Evolutionary conservation across 2,797 vertebrate genomes (phyloP), one percentile per base, ranked within the genome.

Genomic region (Bothrops alternatus): DNA sequence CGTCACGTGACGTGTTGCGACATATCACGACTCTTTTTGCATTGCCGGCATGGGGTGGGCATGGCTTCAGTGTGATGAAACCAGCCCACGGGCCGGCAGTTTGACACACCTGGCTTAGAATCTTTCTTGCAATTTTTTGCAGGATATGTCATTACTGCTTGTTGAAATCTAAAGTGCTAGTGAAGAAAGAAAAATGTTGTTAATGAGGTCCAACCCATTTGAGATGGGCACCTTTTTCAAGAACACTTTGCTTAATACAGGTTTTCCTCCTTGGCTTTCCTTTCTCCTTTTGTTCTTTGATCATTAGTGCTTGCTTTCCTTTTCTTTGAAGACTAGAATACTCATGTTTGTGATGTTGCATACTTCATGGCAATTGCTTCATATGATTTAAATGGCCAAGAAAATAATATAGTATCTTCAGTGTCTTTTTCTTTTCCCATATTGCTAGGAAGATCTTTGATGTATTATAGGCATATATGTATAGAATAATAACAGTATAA

Each of bases 331-430:
- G 14, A 37, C 23, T 25, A 60, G 13, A 87, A 73, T 91, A 42
- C 23, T 87, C 32, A 63, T 91, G 20, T 57, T 10, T 78, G 4
- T 42, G 53, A 5, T 69, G 47, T 20, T 78, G 20, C 4, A 4
- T 78, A 55, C 93, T 57, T 18, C 63, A 6, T 94, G 61, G 20
- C 55, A 20, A 92, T 63, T 8, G 28, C 60, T 88, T 91, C 86
- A n/a, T 63, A 6, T 86, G 32, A 1, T 90, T 42, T 87, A 5
- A 61, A 47, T 56, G 28, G 28, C 42, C 42, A 63, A 65, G 4
- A 88, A 91, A 82, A 6, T 3, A 0, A 47, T 88, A 91, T 6
- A 94, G 55, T 0, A 91, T 0, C 28, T 87, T 85, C 87, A 73
- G 3, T 25, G 86, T 93, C 93, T 91, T 57, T 60, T 61, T 13